Conservation (phyloP, 2,888 invertebrate genomes). For the Allacma fusca region DNA sequence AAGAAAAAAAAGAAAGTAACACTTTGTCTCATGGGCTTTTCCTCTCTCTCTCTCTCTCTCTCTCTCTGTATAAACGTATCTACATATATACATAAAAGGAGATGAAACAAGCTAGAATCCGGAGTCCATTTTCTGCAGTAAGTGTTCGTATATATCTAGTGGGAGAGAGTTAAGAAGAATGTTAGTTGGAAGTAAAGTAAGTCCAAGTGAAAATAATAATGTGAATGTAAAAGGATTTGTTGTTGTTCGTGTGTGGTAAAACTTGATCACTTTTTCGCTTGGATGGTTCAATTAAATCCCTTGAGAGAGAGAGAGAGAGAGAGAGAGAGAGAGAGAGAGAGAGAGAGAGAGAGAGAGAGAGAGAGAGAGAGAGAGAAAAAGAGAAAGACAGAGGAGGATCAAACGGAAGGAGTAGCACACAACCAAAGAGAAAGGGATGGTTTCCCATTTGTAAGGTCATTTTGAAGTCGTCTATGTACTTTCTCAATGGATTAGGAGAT, state of each 20-base stretch:
- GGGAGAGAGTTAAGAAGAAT: neutral
- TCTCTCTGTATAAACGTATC: neutral
- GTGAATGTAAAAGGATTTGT: conserved; percentile 43
- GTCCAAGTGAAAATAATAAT: conserved; percentile 33
- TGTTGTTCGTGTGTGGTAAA: conserved; percentile 41
- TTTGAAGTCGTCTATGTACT: conserved; percentile 27
- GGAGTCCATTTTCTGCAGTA: neutral
- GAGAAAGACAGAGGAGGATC: conserved; percentile 24
- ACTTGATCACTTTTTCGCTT: conserved; percentile 53
- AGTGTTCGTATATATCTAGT: conserved; percentile 24
- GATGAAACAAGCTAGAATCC: neutral
- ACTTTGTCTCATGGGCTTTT: conserved; percentile 8
- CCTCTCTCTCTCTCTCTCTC: conserved; percentile 19
- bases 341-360: conserved; percentile 34
- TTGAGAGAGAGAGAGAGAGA: conserved; percentile 34
- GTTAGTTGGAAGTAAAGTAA: conserved; percentile 9
- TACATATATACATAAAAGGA: neutral
- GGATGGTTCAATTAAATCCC: conserved; percentile 41
- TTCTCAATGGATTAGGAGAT: neutral
- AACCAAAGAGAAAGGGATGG: conserved; percentile 25
- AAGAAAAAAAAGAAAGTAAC: neutral
- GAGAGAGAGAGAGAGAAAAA: neutral
- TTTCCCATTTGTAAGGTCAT: conserved; percentile 37
- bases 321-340: neutral
- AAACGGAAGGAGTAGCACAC: conserved; percentile 32